Percentiles rank a stretch among this genome's conserved stretches.
Conservation (phyloP, 2,113 vertebrate genomes). For the Leptodactylus fuscus region DNA sequence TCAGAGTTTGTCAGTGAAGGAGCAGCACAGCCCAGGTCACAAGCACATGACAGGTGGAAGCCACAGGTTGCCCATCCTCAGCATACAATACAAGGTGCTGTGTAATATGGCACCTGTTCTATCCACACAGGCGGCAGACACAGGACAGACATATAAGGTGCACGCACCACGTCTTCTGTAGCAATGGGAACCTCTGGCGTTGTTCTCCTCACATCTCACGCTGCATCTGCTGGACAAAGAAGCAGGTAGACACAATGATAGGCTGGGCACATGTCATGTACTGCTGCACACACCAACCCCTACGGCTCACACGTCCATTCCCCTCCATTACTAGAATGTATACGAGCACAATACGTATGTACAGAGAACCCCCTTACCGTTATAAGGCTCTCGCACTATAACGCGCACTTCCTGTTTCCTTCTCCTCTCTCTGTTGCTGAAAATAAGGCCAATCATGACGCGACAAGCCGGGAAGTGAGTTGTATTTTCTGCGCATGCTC, state of each 20-base stretch:
- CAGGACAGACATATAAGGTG: neutral
- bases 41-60: too few relatives aligned
- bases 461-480: slow-evolving; percentile 29
- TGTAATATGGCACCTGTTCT: neutral
- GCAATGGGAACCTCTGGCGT: neutral
- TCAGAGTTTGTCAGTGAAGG: too few relatives aligned
- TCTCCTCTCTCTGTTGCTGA: neutral
- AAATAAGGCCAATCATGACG: slow-evolving; percentile 22
- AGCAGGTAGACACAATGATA: slow-evolving; percentile 9
- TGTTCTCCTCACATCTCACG: neutral
- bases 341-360: too few relatives aligned
- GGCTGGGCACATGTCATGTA: neutral
- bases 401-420: slow-evolving; percentile 55
- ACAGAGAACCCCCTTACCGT: neutral
- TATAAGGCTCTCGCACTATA: neutral
- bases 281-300: neutral
- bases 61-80: neutral
- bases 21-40: too few relatives aligned
- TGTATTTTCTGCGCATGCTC: slow-evolving; percentile 7
- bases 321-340: neutral
- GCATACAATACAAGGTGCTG: neutral
- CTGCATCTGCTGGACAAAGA: slow-evolving; percentile 22
- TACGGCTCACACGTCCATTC: neutral
- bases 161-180: neutral
- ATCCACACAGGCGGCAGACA: neutral